Evolutionary conservation across 2,113 vertebrate species (phyloP), one percentile per base, ranked within the genome.

Genomic region (Oryzias javanicus): DNA sequence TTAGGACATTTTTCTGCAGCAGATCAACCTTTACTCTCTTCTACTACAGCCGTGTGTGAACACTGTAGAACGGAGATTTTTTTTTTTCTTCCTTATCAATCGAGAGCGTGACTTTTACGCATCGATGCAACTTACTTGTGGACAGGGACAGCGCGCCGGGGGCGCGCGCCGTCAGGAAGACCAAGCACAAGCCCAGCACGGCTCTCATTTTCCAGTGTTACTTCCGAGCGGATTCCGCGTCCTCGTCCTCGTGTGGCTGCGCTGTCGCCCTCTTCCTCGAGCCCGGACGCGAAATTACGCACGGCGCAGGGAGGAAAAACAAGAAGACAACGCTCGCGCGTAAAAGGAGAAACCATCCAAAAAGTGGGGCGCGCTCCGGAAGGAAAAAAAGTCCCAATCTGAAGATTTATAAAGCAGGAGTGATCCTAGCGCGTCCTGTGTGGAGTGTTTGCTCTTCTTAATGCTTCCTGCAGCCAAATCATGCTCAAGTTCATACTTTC

Each of bases 401-500:
- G 72, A 42, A 51, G 14, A 64, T 51, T 50, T 65, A 71, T 46
- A 25, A 55, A 56, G 40, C 63, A 24, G 40, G 54, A 55, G 52
- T 53, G 48, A 41, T 49, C 67, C 47, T 42, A 57, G 22, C 46
- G 41, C 79, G 80, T 88, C 79, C 79, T 81, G 90, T 84, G 68
- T 74, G 87, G 81, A 77, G 55, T 81, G 73, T 78, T 81, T 82
- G 82, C 58, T 84, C 88, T 86, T 83, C 77, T 90, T 91, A 91
- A 88, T 90, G 91, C 92, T 92, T 93, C 91, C 90, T 91, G 81
- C 92, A 89, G 90, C 90, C 80, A 78, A 87, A 90, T 91, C 90
- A 92, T 89, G 92, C 92, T 93, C 92, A 94, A 94, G 93, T 92
- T 90, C 90, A 93, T 92, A 89, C 86, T 90, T 85, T 87, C 22